A percentile compares a stretch with the other conserved stretches of the same genome.
Conservation (phyloP, 2,888 invertebrate genomes). For the Thecocarcelia acutangulata region DNA sequence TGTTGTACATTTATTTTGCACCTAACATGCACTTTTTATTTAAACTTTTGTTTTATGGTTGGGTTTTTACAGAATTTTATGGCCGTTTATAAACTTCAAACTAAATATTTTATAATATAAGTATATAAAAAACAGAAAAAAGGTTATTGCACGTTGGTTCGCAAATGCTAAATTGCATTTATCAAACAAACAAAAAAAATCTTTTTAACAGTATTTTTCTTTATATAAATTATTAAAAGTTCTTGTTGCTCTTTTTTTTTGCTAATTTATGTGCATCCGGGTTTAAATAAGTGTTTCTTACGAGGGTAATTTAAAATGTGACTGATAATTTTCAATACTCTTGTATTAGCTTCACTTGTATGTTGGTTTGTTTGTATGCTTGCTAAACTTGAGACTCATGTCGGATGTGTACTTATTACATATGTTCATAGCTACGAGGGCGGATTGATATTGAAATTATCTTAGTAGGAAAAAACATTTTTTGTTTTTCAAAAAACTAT, state of each 20-base stretch:
- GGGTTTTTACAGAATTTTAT: not conserved
- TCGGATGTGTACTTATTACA: no score
- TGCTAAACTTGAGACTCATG: no score
- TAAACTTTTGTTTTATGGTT: conserved; percentile 22
- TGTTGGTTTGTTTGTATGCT: no score
- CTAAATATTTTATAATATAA: conserved; percentile 22
- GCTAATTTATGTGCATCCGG: conserved; percentile 37
- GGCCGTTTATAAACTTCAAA: conserved; percentile 1
- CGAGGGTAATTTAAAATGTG: conserved; percentile 3
- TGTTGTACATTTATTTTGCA: conserved; percentile 22
- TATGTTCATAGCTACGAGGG: no score
- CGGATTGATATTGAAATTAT: no score
- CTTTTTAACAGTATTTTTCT: not conserved
- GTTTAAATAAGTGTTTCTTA: not conserved
- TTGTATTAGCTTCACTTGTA: no score
- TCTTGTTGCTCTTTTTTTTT: not conserved
- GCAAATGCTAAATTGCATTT: conserved; percentile 44
- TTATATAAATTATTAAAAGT: no score
- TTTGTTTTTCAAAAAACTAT: no score
- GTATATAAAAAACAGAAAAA: conserved; percentile 8
- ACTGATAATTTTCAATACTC: no score
- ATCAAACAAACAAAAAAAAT: not conserved
- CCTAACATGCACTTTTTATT: conserved; percentile 30
- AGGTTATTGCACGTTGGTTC: conserved; percentile 50
- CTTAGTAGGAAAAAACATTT: no score